These are phyloP conservation scores for Xylophagus ater DNA, from an alignment of 2,888 invertebrate genomes.

Conservation along the genomic window DNA sequence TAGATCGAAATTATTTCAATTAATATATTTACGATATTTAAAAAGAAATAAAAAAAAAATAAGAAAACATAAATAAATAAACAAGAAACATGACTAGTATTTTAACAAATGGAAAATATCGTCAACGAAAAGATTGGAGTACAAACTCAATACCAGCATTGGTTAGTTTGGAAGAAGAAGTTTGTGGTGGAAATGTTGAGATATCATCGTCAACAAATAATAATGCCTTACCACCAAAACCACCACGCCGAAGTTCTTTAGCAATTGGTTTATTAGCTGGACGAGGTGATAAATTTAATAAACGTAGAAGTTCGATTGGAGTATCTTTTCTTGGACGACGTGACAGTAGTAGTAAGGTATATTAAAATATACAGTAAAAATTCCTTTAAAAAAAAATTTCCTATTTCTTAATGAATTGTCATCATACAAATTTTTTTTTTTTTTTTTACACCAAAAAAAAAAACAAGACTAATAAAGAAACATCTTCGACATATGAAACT, in stretches of 20 bases:
- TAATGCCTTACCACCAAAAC: slow-evolving; percentile 27
- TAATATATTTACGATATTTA: too few relatives aligned
- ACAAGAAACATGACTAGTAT: slow-evolving; percentile 28
- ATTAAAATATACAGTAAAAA: too few relatives aligned
- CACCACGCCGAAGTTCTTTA: slow-evolving; percentile 35
- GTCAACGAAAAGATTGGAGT: slow-evolving; percentile 37
- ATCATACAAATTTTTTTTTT: too few relatives aligned
- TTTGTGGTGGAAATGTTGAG: slow-evolving; percentile 26
- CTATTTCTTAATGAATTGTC: too few relatives aligned
- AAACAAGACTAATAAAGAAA: slow-evolving; percentile 21
- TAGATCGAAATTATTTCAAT: too few relatives aligned
- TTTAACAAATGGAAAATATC: slow-evolving; percentile 36
- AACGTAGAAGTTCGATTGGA: slow-evolving; percentile 40
- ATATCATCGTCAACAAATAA: too few relatives aligned
- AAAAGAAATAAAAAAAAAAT: not conserved
- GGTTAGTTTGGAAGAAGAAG: slow-evolving; percentile 33
- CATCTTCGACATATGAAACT: slow-evolving; percentile 30
- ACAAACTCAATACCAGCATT: slow-evolving; percentile 38
- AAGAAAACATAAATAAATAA: not conserved
- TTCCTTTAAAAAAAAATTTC: too few relatives aligned
- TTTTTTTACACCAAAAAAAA: too few relatives aligned
- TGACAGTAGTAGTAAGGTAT: slow-evolving; percentile 33
- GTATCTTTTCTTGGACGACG: slow-evolving; percentile 34
- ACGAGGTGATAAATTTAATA: slow-evolving; percentile 28
- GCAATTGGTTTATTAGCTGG: slow-evolving; percentile 31